Evolutionary conservation across 2,797 vertebrate genomes (phyloP).

Genomic region (Denticeps clupeoides): DNA sequence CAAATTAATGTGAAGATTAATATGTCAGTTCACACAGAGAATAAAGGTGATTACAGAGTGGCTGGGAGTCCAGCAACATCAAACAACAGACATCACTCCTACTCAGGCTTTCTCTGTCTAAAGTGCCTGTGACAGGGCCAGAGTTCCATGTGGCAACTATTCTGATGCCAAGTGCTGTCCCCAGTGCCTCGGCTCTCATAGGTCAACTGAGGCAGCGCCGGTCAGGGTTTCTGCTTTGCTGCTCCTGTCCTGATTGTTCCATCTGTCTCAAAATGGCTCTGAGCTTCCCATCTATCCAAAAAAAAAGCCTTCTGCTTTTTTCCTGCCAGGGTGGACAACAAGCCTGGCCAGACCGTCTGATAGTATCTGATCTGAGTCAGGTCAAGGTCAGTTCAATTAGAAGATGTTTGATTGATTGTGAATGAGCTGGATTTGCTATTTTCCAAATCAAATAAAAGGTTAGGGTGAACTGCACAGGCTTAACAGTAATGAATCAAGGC

Average conservation of each 20-base stretch:
- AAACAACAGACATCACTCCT: conserved; percentile 28
- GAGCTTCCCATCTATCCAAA: conserved; percentile 11
- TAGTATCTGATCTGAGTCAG: conserved; percentile 12
- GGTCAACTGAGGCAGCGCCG: conserved; percentile 20
- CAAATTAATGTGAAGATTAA: too few species aligned
- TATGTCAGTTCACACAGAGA: too few species aligned
- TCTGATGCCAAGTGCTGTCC: conserved; percentile 47
- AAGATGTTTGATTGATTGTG: too few species aligned
- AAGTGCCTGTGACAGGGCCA: conserved; percentile 48
- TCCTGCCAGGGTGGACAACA: conserved; percentile 10
- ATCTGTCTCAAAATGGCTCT: conserved; percentile 36
- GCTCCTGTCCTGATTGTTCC: conserved; percentile 31
- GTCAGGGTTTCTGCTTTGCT: conserved; percentile 32
- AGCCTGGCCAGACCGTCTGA: conserved; percentile 6
- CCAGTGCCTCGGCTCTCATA: conserved; percentile 34
- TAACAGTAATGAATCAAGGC: too few species aligned
- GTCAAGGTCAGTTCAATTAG: conserved; percentile 18
- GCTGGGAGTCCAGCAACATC: neutral
- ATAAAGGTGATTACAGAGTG: too few species aligned
- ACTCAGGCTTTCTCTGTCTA: conserved; percentile 40
- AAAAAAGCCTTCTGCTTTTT: conserved; percentile 6
- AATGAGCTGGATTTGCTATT: too few species aligned
- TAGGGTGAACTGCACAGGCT: too few species aligned
- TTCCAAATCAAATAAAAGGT: too few species aligned
- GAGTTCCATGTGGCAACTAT: conserved; percentile 51